Evolutionary conservation across 1,140 invertebrate species (phyloP), one percentile per base, ranked within the genome.

Genomic region (Brachystomella parvula): DNA sequence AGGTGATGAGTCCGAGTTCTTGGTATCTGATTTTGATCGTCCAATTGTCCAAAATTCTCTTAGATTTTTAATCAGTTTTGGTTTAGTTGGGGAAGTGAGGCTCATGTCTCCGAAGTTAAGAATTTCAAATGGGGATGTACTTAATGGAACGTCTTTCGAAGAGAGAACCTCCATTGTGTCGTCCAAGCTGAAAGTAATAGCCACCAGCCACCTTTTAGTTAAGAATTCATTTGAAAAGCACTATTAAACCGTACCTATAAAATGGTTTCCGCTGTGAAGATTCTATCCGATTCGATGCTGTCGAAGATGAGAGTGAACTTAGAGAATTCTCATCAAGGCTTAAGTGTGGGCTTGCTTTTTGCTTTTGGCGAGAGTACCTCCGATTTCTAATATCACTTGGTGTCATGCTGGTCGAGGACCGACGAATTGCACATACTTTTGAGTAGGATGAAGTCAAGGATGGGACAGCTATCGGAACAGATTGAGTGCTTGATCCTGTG

Each of bases 351-450:
- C 19, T 64, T 56, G 63, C 67, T 63, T 68, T 73, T 26, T 39
- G 47, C 61, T 67, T 74, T 24, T 53, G 12, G 12, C 64, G 65
- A 3, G 60, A 63, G 31, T 61, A 60, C 35, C 71, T n/a, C 44
- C 67, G 56, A 59, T 68, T 65, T 47, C 68, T 67, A 19, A 73
- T 49, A 44, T 72, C 71, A 33, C 33, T 69, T 12, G 79, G 77
- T 60, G 82, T 82, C 63, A 86, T 79, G 61, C 86, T 87, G n/a
- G 88, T 86, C 33, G 87, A 87, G 9, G 87, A 89, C 75, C 90
- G 79, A 69, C 89, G 79, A 65, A 92, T 83, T 0, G 89, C 89
- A 71, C 89, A 90, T 1, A 78, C 74, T 75, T 76, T 78, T 6
- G 76, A 76, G 56, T 77, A 93, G 0, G 76, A 70, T 44, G 71